Evolutionary conservation across 2,888 invertebrate species (phyloP).

Genomic region (Drosophila atripex): DNA sequence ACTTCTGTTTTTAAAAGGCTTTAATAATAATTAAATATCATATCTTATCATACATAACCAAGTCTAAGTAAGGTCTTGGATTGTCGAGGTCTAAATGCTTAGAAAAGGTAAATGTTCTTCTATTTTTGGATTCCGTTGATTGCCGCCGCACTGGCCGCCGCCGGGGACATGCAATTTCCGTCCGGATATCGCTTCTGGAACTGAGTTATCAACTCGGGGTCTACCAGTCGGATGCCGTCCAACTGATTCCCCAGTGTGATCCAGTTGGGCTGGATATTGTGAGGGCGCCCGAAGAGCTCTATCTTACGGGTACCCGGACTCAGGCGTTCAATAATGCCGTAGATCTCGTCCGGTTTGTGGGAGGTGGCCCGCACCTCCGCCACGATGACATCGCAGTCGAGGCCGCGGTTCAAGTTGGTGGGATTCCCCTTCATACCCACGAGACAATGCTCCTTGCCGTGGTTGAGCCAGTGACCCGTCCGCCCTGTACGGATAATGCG

Average conservation of each 20-base stretch:
- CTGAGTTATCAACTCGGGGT: conserved; percentile 94
- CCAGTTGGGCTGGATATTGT: conserved; percentile 99
- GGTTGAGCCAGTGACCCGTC: conserved; percentile 99
- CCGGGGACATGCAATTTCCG: conserved; percentile 86
- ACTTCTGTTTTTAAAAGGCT: conserved; percentile 19
- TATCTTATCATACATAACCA: conserved; percentile 13
- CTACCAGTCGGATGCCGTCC: conserved; percentile 96
- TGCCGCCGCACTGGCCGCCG: conserved; percentile 55
- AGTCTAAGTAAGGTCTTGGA: conserved; percentile 3
- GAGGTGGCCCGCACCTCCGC: conserved; percentile 99
- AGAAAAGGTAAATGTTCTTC: not conserved
- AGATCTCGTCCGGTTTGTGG: conserved; percentile 99
- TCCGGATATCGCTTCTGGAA: conserved; percentile 97
- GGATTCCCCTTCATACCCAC: conserved; percentile 98
- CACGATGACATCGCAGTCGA: conserved; percentile 99
- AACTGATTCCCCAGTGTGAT: conserved; percentile 98
- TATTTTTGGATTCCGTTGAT: conserved; percentile 62
- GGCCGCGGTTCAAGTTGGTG: conserved; percentile 93
- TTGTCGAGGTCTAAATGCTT: conserved; percentile 22
- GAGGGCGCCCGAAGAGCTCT: conserved; percentile 97
- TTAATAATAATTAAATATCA: conserved; percentile 23
- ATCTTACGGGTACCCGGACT: conserved; percentile 99
- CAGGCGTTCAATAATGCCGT: conserved; percentile 97
- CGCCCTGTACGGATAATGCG: conserved; percentile 98
- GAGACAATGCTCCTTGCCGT: conserved; percentile 98